A percentile compares a stretch with the other conserved stretches of the same genome.
These are phyloP conservation scores for Mungos mungo DNA, from an alignment of 2,113 vertebrate species.

Conservation along the genomic window DNA sequence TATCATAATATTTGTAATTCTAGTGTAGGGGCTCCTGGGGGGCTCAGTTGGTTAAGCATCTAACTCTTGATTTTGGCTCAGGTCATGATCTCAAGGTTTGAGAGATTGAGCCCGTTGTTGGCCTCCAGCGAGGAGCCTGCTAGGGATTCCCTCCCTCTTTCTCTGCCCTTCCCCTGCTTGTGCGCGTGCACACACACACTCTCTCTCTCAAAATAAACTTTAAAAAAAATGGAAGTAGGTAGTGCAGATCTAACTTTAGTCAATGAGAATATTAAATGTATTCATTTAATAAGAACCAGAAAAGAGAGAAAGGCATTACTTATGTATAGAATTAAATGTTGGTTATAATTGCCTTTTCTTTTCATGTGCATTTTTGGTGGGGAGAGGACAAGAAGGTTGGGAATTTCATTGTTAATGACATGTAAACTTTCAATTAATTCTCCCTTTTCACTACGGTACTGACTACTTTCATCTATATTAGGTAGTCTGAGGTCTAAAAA, in stretches of 20 bases:
- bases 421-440: neutral
- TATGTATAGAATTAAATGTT: neutral
- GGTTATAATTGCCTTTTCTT: neutral
- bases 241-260: neutral
- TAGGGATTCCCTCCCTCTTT: no score
- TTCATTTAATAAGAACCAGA: neutral
- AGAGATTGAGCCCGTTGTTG: no score
- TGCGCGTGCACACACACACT: no score
- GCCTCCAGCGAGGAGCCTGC: no score
- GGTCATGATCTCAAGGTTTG: no score
- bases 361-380: neutral
- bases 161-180: no score
- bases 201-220: no score
- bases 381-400: neutral
- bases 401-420: neutral
- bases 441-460: neutral
- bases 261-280: neutral
- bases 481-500: neutral
- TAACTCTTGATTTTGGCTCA: no score
- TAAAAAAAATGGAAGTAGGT: neutral
- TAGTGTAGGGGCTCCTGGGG: no score
- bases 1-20: slow-evolving; percentile 7
- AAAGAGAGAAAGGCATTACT: neutral
- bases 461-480: neutral
- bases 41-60: no score